phyloP scores from a whole-genome alignment of 2,113 vertebrate species.

The Verasper variegatus region DNA sequence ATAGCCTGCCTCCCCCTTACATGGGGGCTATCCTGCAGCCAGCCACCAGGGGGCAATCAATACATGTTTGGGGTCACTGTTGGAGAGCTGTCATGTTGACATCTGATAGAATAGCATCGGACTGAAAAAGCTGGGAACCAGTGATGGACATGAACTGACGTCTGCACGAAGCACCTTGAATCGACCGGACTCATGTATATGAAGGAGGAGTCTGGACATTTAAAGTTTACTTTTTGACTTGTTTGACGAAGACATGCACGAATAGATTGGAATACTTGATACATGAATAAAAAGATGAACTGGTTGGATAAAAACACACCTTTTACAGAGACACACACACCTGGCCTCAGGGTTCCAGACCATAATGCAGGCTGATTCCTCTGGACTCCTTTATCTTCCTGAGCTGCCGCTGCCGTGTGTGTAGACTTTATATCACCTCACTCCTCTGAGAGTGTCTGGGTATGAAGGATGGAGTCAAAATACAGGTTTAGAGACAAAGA shows the following conservation, averaged over 20 bases:
- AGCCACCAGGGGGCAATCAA: no score
- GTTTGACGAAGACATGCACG: not conserved
- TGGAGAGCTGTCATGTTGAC: no score
- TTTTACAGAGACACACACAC: not conserved
- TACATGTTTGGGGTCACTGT: no score
- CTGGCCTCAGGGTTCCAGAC: conserved; percentile 6
- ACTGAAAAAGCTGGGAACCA: no score
- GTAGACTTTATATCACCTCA: not conserved
- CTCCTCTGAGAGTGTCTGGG: not conserved
- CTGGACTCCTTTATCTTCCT: conserved; percentile 9
- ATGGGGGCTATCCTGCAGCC: no score
- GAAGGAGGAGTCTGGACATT: not conserved
- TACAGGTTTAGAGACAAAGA: not conserved
- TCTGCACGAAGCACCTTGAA: not conserved
- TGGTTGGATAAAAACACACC: not conserved
- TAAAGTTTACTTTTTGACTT: not conserved
- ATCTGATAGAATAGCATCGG: no score
- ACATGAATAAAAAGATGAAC: not conserved
- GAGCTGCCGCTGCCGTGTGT: not conserved
- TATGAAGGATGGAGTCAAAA: not conserved
- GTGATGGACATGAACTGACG: no score
- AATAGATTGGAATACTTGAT: not conserved
- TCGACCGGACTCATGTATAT: not conserved
- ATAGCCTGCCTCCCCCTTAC: no score
- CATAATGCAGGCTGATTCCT: not conserved